A percentile compares a stretch with the other conserved stretches of the same genome.
phyloP scores from a whole-genome alignment of 2,888 invertebrate species.

The Gymnocheta viridis region DNA sequence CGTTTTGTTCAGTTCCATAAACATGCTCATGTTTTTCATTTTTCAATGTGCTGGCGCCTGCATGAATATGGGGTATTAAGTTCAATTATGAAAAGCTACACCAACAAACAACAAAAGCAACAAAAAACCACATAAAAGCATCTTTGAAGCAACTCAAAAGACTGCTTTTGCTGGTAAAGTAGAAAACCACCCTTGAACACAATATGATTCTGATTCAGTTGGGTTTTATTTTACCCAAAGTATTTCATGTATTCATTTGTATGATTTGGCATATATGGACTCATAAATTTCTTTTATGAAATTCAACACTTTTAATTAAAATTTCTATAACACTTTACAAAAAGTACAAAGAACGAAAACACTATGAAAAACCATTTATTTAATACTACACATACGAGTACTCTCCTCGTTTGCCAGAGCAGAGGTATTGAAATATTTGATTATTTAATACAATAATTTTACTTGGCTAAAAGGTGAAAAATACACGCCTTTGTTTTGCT shows the following conservation, averaged over 20 bases:
- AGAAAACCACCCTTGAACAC: slow-evolving; percentile 46
- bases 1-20: not conserved
- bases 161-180: no score
- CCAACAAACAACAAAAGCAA: slow-evolving; percentile 13
- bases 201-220: slow-evolving; percentile 13
- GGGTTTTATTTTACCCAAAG: slow-evolving; percentile 29
- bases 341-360: slow-evolving; percentile 10
- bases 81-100: slow-evolving; percentile 56
- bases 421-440: slow-evolving; percentile 8
- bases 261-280: slow-evolving; percentile 45
- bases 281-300: slow-evolving; percentile 42
- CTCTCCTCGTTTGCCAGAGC: not conserved
- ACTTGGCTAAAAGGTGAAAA: slow-evolving; percentile 50
- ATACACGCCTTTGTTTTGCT: slow-evolving; percentile 1
- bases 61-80: slow-evolving; percentile 54
- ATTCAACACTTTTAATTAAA: slow-evolving; percentile 70
- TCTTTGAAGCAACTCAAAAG: slow-evolving; percentile 52
- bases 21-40: slow-evolving; percentile 5
- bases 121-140: slow-evolving; percentile 13
- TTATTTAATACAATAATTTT: slow-evolving; percentile 30
- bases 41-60: slow-evolving; percentile 55
- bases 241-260: slow-evolving; percentile 20
- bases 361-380: slow-evolving; percentile 24
- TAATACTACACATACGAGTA: not conserved
- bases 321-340: slow-evolving; percentile 67